These are phyloP conservation scores for Altica lythri DNA, from an alignment of 2,888 invertebrate species.

Conservation along the genomic window DNA sequence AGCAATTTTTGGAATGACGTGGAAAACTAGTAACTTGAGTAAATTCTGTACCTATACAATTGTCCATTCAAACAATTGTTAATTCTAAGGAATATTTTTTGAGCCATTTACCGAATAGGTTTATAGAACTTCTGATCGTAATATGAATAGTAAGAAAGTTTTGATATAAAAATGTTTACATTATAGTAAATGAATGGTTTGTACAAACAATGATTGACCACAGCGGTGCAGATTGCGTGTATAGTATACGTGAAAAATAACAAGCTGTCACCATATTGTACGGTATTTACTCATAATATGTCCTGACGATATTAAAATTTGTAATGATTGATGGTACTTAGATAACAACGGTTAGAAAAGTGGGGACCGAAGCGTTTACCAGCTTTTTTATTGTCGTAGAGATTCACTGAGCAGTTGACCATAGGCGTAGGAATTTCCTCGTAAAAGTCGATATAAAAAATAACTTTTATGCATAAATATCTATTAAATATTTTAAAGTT, in stretches of 20 bases:
- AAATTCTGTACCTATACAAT: too few species aligned
- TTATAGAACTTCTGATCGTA: too few species aligned
- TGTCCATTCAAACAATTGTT: too few species aligned
- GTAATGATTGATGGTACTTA: conserved; percentile 58
- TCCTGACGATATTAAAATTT: conserved; percentile 59
- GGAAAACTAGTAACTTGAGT: too few species aligned
- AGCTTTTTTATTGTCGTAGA: conserved; percentile 43
- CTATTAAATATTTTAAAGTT: too few species aligned
- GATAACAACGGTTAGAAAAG: conserved; percentile 53
- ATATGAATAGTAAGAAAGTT: too few species aligned
- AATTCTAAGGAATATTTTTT: too few species aligned
- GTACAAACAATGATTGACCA: conserved; percentile 17
- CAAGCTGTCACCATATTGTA: conserved; percentile 57
- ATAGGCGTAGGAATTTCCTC: background rate
- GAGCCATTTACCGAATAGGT: too few species aligned
- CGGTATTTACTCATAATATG: conserved; percentile 57
- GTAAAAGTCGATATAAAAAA: background rate
- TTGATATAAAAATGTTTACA: too few species aligned
- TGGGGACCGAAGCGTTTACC: conserved; percentile 44
- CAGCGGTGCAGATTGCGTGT: conserved; percentile 13
- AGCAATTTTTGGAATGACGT: too few species aligned
- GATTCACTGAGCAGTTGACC: conserved; percentile 4
- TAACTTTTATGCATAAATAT: too few species aligned
- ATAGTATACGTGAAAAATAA: conserved; percentile 44
- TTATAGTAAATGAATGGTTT: conserved; percentile 14